These are phyloP conservation scores for Drosophila quinaria DNA, from an alignment of 2,888 invertebrate genomes.

Conservation along the genomic window DNA sequence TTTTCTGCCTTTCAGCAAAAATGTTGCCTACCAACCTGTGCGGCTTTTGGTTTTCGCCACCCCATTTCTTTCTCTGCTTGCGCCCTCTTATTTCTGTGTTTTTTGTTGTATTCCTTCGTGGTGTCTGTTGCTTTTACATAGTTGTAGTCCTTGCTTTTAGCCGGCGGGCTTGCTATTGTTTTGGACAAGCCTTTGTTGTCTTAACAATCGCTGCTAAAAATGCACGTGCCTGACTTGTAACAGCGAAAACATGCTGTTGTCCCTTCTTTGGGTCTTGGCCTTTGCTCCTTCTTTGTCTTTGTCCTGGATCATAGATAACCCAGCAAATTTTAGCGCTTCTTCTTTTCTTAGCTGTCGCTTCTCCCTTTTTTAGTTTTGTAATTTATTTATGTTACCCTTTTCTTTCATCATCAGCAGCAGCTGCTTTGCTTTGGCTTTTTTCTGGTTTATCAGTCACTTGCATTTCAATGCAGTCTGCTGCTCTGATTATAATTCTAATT, in stretches of 20 bases:
- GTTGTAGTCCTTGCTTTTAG: slow-evolving; percentile 45
- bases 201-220: slow-evolving; percentile 53
- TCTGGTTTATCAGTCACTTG: slow-evolving; percentile 22
- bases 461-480: slow-evolving; percentile 1
- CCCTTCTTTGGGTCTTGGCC: slow-evolving; percentile 13
- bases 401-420: slow-evolving; percentile 27
- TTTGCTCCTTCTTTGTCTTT: slow-evolving; percentile 19
- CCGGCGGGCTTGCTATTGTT: slow-evolving; percentile 50
- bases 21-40: slow-evolving; percentile 58
- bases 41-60: slow-evolving; percentile 48
- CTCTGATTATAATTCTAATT: slow-evolving; percentile 18
- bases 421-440: slow-evolving; percentile 16
- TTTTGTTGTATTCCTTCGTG: slow-evolving; percentile 6
- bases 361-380: slow-evolving; percentile 14
- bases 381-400: slow-evolving; percentile 30
- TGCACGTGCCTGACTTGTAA: slow-evolving; percentile 55
- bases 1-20: slow-evolving; percentile 47
- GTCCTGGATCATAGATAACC: slow-evolving; percentile 36
- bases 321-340: slow-evolving; percentile 17
- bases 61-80: slow-evolving; percentile 16
- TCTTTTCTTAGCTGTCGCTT: slow-evolving; percentile 3
- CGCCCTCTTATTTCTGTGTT: background rate
- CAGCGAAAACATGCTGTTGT: slow-evolving; percentile 38
- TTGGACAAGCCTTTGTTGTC: slow-evolving; percentile 70
- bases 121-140: slow-evolving; percentile 59